Evolutionary conservation across 2,113 vertebrate species (phyloP).

Genomic region (Bombycilla garrulus): DNA sequence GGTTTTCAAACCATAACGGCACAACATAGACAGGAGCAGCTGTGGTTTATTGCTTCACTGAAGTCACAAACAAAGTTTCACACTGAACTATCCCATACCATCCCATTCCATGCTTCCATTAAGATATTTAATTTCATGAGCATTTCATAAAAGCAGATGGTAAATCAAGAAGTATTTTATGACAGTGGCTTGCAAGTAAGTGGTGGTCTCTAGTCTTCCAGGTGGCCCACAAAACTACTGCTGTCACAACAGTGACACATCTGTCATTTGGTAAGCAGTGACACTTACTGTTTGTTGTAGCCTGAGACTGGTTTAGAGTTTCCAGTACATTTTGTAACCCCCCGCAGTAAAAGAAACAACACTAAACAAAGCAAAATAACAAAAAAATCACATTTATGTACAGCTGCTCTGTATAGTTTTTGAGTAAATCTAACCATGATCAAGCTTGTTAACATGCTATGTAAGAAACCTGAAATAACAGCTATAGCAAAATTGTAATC

Average conservation of each 20-base stretch:
- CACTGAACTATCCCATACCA: neutral
- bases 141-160: slow-evolving; percentile 1
- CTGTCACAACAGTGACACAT: neutral
- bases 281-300: neutral
- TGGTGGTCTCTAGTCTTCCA: neutral
- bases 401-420: neutral
- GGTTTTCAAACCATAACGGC: neutral
- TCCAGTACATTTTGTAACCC: neutral
- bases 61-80: neutral
- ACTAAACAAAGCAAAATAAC: neutral
- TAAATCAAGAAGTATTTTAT: neutral
- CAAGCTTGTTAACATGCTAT: neutral
- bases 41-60: neutral
- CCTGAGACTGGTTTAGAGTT: neutral
- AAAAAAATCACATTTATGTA: neutral
- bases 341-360: neutral
- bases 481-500: neutral
- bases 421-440: neutral
- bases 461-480: neutral
- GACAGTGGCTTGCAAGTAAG: neutral
- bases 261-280: neutral
- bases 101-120: neutral
- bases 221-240: neutral
- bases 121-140: neutral
- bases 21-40: neutral